Evolutionary conservation across 2,888 invertebrate genomes (phyloP).

Genomic region (Andrena haemorrhoa): DNA sequence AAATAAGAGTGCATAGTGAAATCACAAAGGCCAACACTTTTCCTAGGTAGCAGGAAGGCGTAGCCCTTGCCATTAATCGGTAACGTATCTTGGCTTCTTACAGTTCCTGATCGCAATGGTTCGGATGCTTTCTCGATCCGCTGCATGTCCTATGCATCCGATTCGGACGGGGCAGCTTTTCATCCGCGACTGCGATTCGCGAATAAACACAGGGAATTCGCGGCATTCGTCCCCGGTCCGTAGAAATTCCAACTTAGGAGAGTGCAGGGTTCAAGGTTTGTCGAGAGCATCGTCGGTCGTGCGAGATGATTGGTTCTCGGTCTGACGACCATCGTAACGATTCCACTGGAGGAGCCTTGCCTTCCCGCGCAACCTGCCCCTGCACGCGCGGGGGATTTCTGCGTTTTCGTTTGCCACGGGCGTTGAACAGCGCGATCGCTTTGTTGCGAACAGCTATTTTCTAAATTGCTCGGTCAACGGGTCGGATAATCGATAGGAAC

Average conservation of each 20-base stretch:
- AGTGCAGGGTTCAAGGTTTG: slow-evolving; percentile 70
- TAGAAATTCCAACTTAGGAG: slow-evolving; percentile 47
- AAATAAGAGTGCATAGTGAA: no score
- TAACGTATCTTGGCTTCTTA: slow-evolving; percentile 17
- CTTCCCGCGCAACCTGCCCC: slow-evolving; percentile 14
- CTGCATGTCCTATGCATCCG: slow-evolving; percentile 6
- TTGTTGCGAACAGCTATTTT: neutral
- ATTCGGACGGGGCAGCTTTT: slow-evolving; percentile 26
- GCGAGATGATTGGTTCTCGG: slow-evolving; percentile 69
- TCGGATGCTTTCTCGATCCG: slow-evolving; percentile 16
- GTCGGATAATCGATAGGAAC: slow-evolving; percentile 10
- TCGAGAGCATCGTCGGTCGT: slow-evolving; percentile 58
- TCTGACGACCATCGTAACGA: slow-evolving; percentile 60
- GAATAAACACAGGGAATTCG: slow-evolving; percentile 20
- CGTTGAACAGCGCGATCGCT: slow-evolving; percentile 1
- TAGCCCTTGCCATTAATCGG: slow-evolving; percentile 4
- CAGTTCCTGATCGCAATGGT: slow-evolving; percentile 5
- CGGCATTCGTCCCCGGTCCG: slow-evolving; percentile 6
- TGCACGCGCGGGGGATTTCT: slow-evolving; percentile 26
- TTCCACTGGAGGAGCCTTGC: slow-evolving; percentile 11
- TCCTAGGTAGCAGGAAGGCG: neutral
- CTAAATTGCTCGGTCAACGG: slow-evolving; percentile 9
- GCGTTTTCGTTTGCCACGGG: slow-evolving; percentile 1
- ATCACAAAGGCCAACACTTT: no score
- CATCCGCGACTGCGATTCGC: slow-evolving; percentile 25